These are phyloP conservation scores for Masticophis lateralis DNA, from an alignment of 2,797 vertebrate genomes.

Conservation along the genomic window DNA sequence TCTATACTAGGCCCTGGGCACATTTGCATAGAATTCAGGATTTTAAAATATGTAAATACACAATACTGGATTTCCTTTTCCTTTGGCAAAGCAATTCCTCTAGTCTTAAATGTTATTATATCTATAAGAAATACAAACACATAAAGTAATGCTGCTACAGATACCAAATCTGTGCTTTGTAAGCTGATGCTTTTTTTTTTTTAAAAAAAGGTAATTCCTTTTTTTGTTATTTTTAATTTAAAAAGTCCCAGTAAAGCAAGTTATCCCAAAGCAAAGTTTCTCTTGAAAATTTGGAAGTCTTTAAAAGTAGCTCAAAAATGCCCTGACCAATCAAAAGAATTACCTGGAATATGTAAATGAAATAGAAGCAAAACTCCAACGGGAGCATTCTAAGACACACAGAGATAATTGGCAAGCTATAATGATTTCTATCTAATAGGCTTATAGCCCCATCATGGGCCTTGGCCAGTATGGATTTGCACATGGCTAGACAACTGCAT, in stretches of 20 bases:
- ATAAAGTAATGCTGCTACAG: conserved; percentile 53
- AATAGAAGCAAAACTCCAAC: background rate
- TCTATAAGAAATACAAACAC: background rate
- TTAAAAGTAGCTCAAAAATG: conserved; percentile 24
- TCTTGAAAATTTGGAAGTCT: conserved; percentile 1
- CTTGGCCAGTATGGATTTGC: background rate
- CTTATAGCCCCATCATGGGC: background rate
- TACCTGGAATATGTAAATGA: conserved; percentile 6
- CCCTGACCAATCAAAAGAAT: conserved; percentile 24
- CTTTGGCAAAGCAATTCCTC: background rate
- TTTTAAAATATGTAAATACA: conserved; percentile 27
- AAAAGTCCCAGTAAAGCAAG: conserved; percentile 39
- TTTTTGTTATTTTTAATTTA: conserved; percentile 51
- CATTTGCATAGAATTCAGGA: conserved; percentile 23
- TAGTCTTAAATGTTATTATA: background rate
- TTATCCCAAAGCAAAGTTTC: conserved; percentile 40
- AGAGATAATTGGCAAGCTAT: conserved; percentile 33
- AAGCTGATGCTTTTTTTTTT: conserved; percentile 26
- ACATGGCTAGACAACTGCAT: background rate
- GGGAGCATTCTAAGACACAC: background rate
- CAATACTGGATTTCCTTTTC: background rate
- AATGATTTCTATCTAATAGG: conserved; percentile 18
- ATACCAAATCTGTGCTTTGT: conserved; percentile 35
- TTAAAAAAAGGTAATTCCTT: conserved; percentile 25
- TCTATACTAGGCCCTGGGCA: background rate